Conservation (phyloP, 2,797 vertebrate genomes). For the Gallinago nigripennis region DNA sequence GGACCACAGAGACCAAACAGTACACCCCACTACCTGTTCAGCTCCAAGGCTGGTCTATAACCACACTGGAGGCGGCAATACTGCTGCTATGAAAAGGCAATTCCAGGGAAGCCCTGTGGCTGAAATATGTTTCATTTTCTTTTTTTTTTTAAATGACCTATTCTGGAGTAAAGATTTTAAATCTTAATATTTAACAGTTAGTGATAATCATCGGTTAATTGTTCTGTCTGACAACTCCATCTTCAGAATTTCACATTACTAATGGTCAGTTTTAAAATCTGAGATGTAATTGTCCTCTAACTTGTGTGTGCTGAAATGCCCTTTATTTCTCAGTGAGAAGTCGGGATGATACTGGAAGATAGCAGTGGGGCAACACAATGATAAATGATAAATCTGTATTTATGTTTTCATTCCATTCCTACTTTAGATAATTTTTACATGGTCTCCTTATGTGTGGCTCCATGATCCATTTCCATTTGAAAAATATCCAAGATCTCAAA, state of each 20-base stretch:
- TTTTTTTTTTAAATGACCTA: background rate
- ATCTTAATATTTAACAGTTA: background rate
- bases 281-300: background rate
- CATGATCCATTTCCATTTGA: background rate
- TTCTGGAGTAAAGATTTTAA: background rate
- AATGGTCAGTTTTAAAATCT: background rate
- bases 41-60: background rate
- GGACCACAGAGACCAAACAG: background rate
- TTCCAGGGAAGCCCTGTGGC: background rate
- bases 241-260: background rate
- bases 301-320: background rate
- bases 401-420: background rate
- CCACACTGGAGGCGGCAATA: background rate
- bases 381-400: background rate
- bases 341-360: background rate
- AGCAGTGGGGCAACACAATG: background rate
- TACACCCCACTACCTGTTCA: background rate
- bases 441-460: background rate
- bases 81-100: background rate
- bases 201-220: background rate
- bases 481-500: background rate
- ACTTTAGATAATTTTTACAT: background rate
- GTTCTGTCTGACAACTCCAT: background rate
- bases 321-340: background rate
- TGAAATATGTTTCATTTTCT: background rate